These are phyloP conservation scores for Astyanax mexicanus DNA, from an alignment of 2,797 vertebrate genomes.

Conservation along the genomic window DNA sequence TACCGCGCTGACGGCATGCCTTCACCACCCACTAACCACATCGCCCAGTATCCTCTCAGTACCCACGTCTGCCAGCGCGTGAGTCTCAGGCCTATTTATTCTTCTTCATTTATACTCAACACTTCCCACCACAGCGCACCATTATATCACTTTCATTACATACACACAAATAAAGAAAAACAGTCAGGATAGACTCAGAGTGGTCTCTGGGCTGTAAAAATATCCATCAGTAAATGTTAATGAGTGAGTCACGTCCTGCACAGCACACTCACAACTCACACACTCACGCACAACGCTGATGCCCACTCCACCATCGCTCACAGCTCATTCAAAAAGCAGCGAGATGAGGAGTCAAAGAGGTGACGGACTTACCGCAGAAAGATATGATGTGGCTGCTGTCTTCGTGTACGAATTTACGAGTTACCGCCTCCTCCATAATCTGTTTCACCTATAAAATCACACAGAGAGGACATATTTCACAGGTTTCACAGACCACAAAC, in stretches of 20 bases:
- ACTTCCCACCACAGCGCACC: not conserved
- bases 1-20: slow-evolving; percentile 8
- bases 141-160: not conserved
- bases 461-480: slow-evolving; percentile 34
- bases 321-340: not conserved
- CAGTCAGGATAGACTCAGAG: not conserved
- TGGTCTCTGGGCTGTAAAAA: not conserved
- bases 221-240: not conserved
- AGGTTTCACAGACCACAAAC: not conserved
- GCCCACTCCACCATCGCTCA: not conserved
- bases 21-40: slow-evolving; percentile 35
- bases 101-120: not conserved
- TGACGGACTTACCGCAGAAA: slow-evolving; percentile 89
- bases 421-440: slow-evolving; percentile 98
- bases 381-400: slow-evolving; percentile 99
- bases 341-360: slow-evolving; percentile 8
- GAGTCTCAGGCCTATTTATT: not conserved
- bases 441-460: slow-evolving; percentile 89
- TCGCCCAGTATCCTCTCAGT: not conserved
- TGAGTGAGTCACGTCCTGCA: slow-evolving; percentile 11
- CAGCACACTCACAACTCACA: not conserved
- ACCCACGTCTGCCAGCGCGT: not conserved
- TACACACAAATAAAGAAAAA: not conserved
- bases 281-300: not conserved
- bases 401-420: slow-evolving; percentile 95